Evolutionary conservation across 1,140 invertebrate genomes (phyloP).

Genomic region (Ectropis grisescens): DNA sequence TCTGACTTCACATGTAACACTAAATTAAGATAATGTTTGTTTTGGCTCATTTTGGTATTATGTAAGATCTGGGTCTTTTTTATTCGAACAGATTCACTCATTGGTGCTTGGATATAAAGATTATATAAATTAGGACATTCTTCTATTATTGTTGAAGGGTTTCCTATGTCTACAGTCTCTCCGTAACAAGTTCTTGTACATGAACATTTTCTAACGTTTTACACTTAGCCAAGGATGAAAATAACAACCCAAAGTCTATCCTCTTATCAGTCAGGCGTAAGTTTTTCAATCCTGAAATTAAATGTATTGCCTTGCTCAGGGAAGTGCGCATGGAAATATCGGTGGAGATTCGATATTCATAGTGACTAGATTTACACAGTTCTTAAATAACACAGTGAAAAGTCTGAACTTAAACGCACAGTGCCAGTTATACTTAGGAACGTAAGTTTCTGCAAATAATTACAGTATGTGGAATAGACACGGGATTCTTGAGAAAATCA

Average conservation of each 20-base stretch:
- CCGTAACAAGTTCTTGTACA: slow-evolving; percentile 15
- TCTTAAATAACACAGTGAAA: slow-evolving; percentile 38
- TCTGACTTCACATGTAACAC: slow-evolving; percentile 5
- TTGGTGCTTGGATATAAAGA: slow-evolving; percentile 18
- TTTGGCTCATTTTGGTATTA: slow-evolving; percentile 15
- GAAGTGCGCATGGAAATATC: slow-evolving; percentile 12
- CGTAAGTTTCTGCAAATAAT: slow-evolving; percentile 35
- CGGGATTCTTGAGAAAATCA: slow-evolving; percentile 8
- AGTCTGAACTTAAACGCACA: slow-evolving; percentile 23
- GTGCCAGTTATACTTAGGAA: slow-evolving; percentile 31
- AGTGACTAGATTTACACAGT: slow-evolving; percentile 29
- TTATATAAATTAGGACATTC: slow-evolving; percentile 36
- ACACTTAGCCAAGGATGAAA: slow-evolving; percentile 30
- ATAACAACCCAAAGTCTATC: slow-evolving; percentile 28
- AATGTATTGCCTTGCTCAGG: too few species aligned
- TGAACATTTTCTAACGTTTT: slow-evolving; percentile 38
- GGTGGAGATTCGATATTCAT: slow-evolving; percentile 20
- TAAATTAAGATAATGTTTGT: slow-evolving; percentile 19
- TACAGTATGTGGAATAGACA: slow-evolving; percentile 15
- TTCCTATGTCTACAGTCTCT: slow-evolving; percentile 11
- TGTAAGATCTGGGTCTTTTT: slow-evolving; percentile 17
- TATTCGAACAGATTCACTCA: slow-evolving; percentile 6
- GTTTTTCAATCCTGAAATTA: slow-evolving; percentile 28
- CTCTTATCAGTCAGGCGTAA: slow-evolving; percentile 26
- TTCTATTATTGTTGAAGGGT: slow-evolving; percentile 22